phyloP scores from a whole-genome alignment of 2,113 vertebrate species.

The Haemorhous mexicanus region DNA sequence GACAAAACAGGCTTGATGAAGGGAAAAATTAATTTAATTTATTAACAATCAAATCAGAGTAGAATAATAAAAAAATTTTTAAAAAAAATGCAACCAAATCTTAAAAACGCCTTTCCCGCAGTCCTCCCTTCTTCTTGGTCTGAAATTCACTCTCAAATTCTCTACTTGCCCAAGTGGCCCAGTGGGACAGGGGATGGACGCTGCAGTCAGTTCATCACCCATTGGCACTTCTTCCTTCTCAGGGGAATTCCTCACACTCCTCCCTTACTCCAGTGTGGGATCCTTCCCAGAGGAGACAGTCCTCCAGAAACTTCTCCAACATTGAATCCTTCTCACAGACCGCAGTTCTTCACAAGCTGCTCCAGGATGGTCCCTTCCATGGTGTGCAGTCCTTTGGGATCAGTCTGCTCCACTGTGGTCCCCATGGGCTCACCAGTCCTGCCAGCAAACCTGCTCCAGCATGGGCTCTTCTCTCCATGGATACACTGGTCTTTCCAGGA shows the following conservation, averaged over 20 bases:
- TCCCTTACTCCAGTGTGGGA: not conserved
- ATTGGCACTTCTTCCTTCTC: not conserved
- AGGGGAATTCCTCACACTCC: not conserved
- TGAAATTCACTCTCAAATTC: not conserved
- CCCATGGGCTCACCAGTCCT: not conserved
- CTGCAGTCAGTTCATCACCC: not conserved
- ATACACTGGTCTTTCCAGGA: not conserved
- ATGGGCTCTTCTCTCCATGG: not conserved
- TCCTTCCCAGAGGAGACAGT: not conserved
- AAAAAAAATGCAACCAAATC: not conserved
- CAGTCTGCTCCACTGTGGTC: not conserved
- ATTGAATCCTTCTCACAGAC: not conserved
- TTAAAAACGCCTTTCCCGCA: not conserved
- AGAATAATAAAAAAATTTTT: not conserved
- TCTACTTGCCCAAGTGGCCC: too few species aligned
- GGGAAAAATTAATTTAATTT: not conserved
- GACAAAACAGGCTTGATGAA: not conserved
- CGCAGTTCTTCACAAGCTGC: not conserved
- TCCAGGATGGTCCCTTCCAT: not conserved
- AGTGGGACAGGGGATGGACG: not conserved
- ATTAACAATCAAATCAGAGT: not conserved
- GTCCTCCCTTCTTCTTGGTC: not conserved
- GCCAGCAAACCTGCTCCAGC: not conserved
- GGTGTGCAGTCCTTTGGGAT: not conserved
- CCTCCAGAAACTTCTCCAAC: not conserved